Evolutionary conservation across 1,140 invertebrate species (phyloP), one percentile per base, ranked within the genome.

Genomic region (Drosophila athabasca): DNA sequence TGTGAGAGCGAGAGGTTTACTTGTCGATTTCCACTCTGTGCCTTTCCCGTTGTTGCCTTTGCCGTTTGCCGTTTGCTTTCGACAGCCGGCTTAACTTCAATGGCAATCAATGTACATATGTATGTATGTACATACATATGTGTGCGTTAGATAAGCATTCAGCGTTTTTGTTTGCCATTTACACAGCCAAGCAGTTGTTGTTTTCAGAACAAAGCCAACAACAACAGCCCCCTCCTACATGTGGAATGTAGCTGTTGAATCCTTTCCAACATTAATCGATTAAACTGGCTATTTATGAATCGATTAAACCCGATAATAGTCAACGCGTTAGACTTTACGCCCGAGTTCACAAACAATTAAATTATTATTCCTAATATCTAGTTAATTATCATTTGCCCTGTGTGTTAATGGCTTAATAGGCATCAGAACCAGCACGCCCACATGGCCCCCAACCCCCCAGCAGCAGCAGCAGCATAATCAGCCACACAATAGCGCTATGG

Each of bases 51-150:
- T 66, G 49, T 73, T 66, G 41, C 59, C 43, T 15, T 35, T 46
- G 45, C 26, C 24, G 39, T 41, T 72, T 46, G 24, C 35, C 15
- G 15, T 43, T 17, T 19, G 19, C 15, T 13, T 9, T 19, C 76
- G 80, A 75, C 58, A 74, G 79, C 73, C 77, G 73, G 82, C 68
- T 72, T 62, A 64, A 76, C 65, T 51, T 69, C 68, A 71, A 73
- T 54, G 66, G 54, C 66, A 69, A 67, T 60, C 52, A 55, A 74
- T 66, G 17, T 19, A 19, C 17, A 19, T 19, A 19, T 19, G 17
- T 19, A 19, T 19, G 17, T 19, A 19, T 19, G 17, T 19, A 19
- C 17, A 19, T 19, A 19, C 17, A 19, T 19, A 1, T 19, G 60
- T 84, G 66, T 62, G 43, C 50, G 45, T 69, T 74, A 64, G 62